Percentiles rank a stretch among this genome's conserved stretches.
phyloP scores from a whole-genome alignment of 1,140 invertebrate genomes.

The Calosoma granatense region DNA sequence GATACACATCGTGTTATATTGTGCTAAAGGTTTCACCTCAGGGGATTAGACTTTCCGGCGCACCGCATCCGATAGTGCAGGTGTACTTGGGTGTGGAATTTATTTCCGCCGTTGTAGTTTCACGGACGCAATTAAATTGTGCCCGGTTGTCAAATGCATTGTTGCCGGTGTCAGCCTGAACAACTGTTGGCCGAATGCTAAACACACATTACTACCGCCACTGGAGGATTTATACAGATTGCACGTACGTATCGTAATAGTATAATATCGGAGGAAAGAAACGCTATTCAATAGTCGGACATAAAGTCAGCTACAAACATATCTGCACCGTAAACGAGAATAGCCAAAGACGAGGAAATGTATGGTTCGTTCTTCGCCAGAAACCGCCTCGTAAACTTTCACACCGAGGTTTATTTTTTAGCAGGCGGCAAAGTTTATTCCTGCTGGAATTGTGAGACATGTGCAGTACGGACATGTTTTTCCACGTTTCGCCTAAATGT shows the following conservation, averaged over 20 bases:
- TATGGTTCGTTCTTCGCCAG: background rate
- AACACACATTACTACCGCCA: background rate
- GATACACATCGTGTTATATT: no score
- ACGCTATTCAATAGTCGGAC: background rate
- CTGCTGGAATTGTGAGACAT: background rate
- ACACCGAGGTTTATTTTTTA: background rate
- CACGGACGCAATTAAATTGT: background rate
- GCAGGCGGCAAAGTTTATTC: background rate
- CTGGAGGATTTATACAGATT: background rate
- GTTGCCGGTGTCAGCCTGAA: background rate
- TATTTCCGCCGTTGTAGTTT: no score
- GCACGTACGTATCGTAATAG: background rate
- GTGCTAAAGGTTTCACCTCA: no score
- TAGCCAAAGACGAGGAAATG: background rate
- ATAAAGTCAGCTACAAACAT: background rate
- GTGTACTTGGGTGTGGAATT: no score
- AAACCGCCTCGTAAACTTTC: background rate
- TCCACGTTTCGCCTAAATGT: background rate
- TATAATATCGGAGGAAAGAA: background rate
- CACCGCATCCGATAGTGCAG: no score
- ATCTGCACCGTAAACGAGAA: background rate
- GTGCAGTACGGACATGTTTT: background rate
- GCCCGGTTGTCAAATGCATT: background rate
- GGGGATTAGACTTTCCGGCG: no score
- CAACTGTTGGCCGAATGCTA: background rate